Evolutionary conservation across 2,888 invertebrate genomes (phyloP), one percentile per base, ranked within the genome.

Genomic region (Drosophila atroscutellata): DNA sequence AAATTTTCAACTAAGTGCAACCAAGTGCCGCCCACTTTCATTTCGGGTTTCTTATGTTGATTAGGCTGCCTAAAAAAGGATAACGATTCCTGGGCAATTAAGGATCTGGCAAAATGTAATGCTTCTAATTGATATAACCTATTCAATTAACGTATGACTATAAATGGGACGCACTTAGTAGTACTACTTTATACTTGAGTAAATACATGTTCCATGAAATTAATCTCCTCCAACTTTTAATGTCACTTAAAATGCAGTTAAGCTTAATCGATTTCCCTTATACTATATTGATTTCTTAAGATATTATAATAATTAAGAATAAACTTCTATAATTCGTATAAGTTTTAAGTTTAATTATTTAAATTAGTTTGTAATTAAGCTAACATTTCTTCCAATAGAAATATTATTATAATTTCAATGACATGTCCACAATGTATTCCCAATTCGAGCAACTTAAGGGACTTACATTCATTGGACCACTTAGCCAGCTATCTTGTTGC

Each of bases 1-100:
- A 81, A 68, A 65, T 80, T 69, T 18, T 59, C 37, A 47, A 39
- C 30, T n/a, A 69, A 56, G n/a, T 65, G 66, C 45, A 42, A 24
- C 34, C 20, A 18, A 24, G 26, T 4, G 15, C 15, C n/a, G 42
- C 39, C 39, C 42, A 34, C 9, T 32, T 24, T 32, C 13, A 7
- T 34, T 34, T 32, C 3, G 24, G 3, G 26, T 20, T 24, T 15
- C 42, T 11, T 18, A 15, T 18, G 30, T 45, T 57, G 39, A 57
- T 57, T 57, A 45, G 20, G 18, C 9, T 56, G 9, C 28, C 20
- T 20, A 11, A 9, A 15, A 24, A n/a, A n/a, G 15, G 26, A 8
- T 2, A 15, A 7, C 13, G 26, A 39, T 55, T 26, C 13, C 13
- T n/a, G 34, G 1, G n/a, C 54, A 37, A n/a, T 7, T 11, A 36